Conservation (phyloP, 2,888 invertebrate genomes). For the Hirtodrosophila histrioides region DNA sequence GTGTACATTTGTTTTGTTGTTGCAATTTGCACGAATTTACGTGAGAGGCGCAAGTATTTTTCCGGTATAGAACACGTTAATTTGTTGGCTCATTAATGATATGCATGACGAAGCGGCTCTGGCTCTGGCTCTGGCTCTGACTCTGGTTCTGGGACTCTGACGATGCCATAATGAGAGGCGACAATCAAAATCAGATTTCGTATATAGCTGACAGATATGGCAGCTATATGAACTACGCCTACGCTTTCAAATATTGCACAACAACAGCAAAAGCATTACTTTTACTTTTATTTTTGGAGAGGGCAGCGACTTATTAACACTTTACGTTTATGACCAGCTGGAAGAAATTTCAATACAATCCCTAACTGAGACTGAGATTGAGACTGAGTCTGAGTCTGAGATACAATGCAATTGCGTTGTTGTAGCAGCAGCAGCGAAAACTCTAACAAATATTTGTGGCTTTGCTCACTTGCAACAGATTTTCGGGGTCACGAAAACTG, state of each 20-base stretch:
- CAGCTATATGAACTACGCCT: not conserved
- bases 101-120: constrained; percentile 50
- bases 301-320: too few relatives aligned
- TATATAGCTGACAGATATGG: constrained; percentile 20
- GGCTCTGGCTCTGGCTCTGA: not conserved
- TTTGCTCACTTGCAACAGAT: constrained; percentile 9
- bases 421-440: too few relatives aligned
- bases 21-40: constrained; percentile 37
- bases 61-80: constrained; percentile 75
- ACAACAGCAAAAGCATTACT: not conserved
- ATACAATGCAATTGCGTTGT: too few relatives aligned
- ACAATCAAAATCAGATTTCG: not conserved
- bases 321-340: too few relatives aligned
- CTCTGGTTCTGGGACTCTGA: too few relatives aligned
- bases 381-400: too few relatives aligned
- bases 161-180: too few relatives aligned
- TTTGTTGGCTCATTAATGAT: constrained; percentile 66
- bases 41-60: constrained; percentile 59
- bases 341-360: too few relatives aligned
- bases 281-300: not conserved
- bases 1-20: constrained; percentile 40
- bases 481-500: not conserved
- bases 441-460: not conserved
- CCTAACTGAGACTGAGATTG: too few relatives aligned
- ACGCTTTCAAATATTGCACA: too few relatives aligned